phyloP scores from a whole-genome alignment of 2,797 vertebrate genomes.

The Vultur gryphus region DNA sequence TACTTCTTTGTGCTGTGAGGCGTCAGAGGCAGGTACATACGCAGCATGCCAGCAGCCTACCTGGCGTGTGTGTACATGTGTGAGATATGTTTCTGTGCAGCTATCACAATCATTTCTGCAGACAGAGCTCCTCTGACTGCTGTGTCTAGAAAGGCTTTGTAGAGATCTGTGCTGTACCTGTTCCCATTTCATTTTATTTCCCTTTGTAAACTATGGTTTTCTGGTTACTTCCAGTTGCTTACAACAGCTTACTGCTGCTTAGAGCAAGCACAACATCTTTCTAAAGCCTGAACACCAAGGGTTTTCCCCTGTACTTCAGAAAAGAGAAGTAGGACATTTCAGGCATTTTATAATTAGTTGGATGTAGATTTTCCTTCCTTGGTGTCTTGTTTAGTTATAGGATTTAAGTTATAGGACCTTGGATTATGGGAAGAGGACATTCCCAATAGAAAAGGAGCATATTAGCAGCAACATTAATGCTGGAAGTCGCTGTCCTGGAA shows the following conservation, averaged over 20 bases:
- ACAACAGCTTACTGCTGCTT: background rate
- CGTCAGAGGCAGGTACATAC: background rate
- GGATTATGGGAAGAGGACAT: conserved; percentile 17
- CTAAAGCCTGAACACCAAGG: background rate
- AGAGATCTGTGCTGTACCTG: background rate
- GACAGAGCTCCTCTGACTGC: background rate
- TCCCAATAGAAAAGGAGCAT: background rate
- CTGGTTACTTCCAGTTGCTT: background rate
- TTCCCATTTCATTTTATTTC: background rate
- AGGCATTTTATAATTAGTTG: background rate
- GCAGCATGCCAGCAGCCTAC: background rate
- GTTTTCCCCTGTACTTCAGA: background rate
- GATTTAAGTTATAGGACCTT: conserved; percentile 26
- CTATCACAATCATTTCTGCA: background rate
- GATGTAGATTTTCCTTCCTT: background rate
- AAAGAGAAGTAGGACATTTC: background rate
- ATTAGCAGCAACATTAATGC: conserved; percentile 27
- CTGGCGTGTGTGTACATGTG: background rate
- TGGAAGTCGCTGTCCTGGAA: conserved; percentile 29
- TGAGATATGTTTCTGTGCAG: background rate
- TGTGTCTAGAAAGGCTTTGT: background rate
- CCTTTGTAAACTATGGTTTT: background rate
- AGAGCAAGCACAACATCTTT: background rate
- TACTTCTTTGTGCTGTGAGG: background rate
- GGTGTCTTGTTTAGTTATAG: background rate